phyloP scores from a whole-genome alignment of 2,888 invertebrate genomes.

The Ctena decussata region DNA sequence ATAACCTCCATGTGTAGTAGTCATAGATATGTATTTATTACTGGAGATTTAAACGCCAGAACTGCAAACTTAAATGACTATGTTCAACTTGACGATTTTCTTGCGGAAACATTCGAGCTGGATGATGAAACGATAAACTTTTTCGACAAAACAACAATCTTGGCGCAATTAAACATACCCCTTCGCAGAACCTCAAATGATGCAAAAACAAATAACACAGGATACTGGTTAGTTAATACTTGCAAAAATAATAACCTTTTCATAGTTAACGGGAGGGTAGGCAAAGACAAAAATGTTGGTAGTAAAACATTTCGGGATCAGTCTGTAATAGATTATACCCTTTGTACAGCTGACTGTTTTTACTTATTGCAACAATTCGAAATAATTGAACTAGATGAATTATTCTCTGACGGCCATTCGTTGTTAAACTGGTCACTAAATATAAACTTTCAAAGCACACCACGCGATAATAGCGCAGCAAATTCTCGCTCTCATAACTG shows the following conservation, averaged over 20 bases:
- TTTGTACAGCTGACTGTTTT: neutral
- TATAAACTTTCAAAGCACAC: too few species aligned
- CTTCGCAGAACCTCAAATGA: neutral
- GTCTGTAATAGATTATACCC: constrained; percentile 9
- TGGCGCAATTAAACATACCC: neutral
- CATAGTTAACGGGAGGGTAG: neutral
- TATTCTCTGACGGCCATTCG: neutral
- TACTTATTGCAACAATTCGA: neutral
- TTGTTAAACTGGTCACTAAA: neutral
- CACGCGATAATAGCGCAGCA: too few species aligned
- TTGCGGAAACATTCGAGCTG: neutral
- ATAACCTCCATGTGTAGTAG: too few species aligned
- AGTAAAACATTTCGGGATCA: neutral
- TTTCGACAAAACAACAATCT: neutral
- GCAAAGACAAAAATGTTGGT: neutral
- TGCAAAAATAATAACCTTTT: constrained; percentile 4
- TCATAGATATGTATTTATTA: too few species aligned
- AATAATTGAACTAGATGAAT: neutral
- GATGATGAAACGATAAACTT: neutral
- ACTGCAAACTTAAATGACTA: too few species aligned
- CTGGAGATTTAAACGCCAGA: too few species aligned
- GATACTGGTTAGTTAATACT: neutral
- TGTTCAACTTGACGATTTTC: neutral
- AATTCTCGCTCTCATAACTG: too few species aligned
- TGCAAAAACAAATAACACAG: neutral